Percentiles rank a stretch among this genome's conserved stretches.
Conservation (phyloP, 2,888 invertebrate species). For the Acanthoscelides obtectus region DNA sequence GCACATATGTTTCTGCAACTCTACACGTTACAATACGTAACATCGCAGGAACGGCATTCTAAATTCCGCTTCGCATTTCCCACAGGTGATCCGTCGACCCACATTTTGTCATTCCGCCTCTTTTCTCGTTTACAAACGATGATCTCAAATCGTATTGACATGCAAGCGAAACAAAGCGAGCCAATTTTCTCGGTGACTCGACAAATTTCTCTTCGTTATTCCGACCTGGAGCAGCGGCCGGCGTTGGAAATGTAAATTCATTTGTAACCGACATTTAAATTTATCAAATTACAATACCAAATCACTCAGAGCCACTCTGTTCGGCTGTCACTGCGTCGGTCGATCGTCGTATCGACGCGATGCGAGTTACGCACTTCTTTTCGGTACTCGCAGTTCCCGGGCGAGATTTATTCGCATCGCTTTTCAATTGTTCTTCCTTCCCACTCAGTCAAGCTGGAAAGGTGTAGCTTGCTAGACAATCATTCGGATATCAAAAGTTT, state of each 20-base stretch:
- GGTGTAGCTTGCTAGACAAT: no score
- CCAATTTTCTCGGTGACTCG: neutral
- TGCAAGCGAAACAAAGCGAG: neutral
- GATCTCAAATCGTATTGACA: neutral
- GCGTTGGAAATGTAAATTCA: conserved; percentile 9
- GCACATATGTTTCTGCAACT: no score
- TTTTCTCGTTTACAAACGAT: neutral
- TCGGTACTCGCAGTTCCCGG: neutral
- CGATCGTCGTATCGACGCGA: neutral
- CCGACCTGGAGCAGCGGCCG: neutral
- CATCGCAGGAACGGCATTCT: no score
- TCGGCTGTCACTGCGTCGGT: conserved; percentile 1
- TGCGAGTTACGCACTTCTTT: neutral
- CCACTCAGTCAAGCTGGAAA: neutral
- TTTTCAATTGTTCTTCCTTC: neutral
- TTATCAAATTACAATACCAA: conserved; percentile 32
- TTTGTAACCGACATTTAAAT: conserved; percentile 30
- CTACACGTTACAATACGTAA: no score
- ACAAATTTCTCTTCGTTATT: neutral
- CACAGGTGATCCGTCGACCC: neutral
- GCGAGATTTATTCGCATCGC: neutral
- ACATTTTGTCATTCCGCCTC: neutral
- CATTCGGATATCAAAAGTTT: no score
- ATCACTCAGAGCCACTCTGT: conserved; percentile 19
- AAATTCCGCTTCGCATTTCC: neutral